These are phyloP conservation scores for Halocaridina rubra DNA, from an alignment of 2,888 invertebrate genomes.

Conservation along the genomic window DNA sequence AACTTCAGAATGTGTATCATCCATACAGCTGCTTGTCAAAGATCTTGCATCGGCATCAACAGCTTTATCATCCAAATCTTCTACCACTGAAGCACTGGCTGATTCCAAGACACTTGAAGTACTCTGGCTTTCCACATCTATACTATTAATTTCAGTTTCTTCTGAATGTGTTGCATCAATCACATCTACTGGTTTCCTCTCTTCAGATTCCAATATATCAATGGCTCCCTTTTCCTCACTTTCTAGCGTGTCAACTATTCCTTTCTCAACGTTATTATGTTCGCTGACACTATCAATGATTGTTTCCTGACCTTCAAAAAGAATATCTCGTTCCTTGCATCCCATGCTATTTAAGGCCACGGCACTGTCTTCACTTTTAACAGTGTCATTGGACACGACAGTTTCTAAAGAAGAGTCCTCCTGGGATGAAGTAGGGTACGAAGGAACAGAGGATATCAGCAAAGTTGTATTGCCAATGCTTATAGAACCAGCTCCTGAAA, in stretches of 20 bases:
- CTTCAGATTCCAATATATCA: background rate
- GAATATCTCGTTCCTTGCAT: background rate
- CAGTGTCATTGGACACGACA: constrained; percentile 32
- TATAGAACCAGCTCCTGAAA: constrained; percentile 25
- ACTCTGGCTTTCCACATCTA: background rate
- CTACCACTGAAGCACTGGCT: background rate
- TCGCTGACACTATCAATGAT: constrained; percentile 19
- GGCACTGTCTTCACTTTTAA: constrained; percentile 40
- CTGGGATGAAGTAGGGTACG: background rate
- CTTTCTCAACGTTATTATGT: constrained; percentile 22
- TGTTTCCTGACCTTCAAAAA: background rate
- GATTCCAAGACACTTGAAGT: background rate
- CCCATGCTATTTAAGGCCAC: background rate
- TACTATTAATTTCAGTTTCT: no score
- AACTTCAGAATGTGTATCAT: constrained; percentile 50
- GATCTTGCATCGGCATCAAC: constrained; percentile 44
- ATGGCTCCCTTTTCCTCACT: constrained; percentile 10
- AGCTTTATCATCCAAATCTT: constrained; percentile 4
- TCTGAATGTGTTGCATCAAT: background rate
- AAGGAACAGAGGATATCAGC: background rate
- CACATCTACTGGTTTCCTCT: background rate
- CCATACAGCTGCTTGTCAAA: constrained; percentile 29
- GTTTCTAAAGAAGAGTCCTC: constrained; percentile 41
- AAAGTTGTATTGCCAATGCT: background rate
- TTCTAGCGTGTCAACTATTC: constrained; percentile 37